A percentile compares a stretch with the other conserved stretches of the same genome.
phyloP scores from a whole-genome alignment of 2,113 vertebrate genomes.

The Neofelis nebulosa region DNA sequence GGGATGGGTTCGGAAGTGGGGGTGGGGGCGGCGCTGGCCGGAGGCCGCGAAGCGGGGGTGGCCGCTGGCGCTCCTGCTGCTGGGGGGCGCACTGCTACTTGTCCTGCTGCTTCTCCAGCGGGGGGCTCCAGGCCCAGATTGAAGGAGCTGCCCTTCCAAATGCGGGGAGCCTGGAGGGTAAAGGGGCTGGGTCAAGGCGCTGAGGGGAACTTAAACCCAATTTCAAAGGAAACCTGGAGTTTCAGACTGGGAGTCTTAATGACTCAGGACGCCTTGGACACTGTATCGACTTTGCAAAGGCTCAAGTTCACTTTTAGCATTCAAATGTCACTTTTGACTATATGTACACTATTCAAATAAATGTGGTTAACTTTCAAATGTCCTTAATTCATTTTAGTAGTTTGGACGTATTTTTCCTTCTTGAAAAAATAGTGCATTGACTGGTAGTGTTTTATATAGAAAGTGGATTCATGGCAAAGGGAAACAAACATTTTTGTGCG shows the following conservation, averaged over 20 bases:
- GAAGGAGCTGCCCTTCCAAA: not conserved
- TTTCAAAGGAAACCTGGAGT: not conserved
- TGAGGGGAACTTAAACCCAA: not conserved
- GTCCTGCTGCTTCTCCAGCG: fast-evolving
- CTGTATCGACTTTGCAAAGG: not conserved
- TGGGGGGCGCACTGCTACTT: not conserved
- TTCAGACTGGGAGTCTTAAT: not conserved
- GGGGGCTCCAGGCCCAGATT: fast-evolving
- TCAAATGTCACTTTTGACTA: not conserved
- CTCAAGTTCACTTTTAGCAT: not conserved
- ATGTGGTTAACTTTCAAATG: not conserved
- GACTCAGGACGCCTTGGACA: no score
- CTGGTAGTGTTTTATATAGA: not conserved
- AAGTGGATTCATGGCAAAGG: not conserved
- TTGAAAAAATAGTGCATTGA: not conserved
- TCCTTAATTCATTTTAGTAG: not conserved
- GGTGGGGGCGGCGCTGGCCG: fast-evolving
- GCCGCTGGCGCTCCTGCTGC: fast-evolving
- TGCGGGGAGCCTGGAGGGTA: no score
- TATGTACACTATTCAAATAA: not conserved
- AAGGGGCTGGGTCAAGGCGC: no score
- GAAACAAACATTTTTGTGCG: not conserved
- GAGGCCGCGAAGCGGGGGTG: fast-evolving
- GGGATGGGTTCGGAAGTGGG: fast-evolving
- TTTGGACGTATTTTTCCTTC: not conserved